phyloP scores from a whole-genome alignment of 2,888 invertebrate species.

The Lottia gigantea region DNA sequence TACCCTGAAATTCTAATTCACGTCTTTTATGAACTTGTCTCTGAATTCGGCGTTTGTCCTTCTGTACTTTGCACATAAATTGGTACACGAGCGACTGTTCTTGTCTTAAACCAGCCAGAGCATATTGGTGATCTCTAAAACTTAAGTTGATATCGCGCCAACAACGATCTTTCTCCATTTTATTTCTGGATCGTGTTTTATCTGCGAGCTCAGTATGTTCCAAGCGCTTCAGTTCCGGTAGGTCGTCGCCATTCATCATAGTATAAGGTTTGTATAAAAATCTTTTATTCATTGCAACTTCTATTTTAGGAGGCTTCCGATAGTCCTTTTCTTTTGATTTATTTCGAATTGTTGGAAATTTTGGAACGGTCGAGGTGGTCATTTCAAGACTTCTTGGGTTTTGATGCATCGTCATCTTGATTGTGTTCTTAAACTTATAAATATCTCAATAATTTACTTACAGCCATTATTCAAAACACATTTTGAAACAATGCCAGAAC shows the following conservation, averaged over 20 bases:
- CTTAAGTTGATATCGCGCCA: conserved; percentile 15
- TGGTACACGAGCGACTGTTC: conserved; percentile 17
- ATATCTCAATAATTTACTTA: too few relatives aligned
- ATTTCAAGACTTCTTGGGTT: too few relatives aligned
- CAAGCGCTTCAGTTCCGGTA: background rate
- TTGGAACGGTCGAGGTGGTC: background rate
- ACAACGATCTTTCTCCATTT: background rate
- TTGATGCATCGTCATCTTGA: too few relatives aligned
- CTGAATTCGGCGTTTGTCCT: conserved; percentile 20
- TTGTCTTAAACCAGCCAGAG: conserved; percentile 14
- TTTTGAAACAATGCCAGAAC: too few relatives aligned
- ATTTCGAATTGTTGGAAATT: background rate
- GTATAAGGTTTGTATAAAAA: background rate
- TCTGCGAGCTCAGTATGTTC: background rate
- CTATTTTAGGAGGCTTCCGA: background rate
- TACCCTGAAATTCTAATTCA: conserved; percentile 17
- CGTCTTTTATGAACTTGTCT: conserved; percentile 19
- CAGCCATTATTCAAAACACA: too few relatives aligned
- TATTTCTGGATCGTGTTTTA: conserved; percentile 15
- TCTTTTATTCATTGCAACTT: background rate
- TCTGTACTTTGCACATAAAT: conserved; percentile 18
- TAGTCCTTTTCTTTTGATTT: background rate
- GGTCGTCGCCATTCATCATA: background rate
- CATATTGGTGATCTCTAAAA: conserved; percentile 22
- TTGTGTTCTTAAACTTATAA: too few relatives aligned